Percentiles rank a stretch among this genome's conserved stretches.
Evolutionary conservation across 2,888 invertebrate genomes (phyloP).

Genomic region (Caenorhabditis macrosperma): DNA sequence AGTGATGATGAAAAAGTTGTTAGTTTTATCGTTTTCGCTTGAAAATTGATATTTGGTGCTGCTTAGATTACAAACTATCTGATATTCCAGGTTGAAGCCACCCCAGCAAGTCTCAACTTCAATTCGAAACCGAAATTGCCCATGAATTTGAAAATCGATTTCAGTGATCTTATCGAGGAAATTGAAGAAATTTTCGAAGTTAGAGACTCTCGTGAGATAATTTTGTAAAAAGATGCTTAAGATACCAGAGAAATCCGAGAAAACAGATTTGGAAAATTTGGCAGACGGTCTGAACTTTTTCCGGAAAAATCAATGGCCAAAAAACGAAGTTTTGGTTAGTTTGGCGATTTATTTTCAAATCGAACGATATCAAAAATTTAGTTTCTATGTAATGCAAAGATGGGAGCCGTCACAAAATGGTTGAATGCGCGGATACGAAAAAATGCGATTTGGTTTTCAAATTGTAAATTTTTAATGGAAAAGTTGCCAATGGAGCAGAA

Average conservation of each 20-base stretch:
- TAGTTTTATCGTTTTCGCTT: neutral
- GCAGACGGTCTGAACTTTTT: conserved; percentile 12
- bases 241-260: neutral
- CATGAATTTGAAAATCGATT: conserved; percentile 24
- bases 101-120: neutral
- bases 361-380: neutral
- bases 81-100: neutral
- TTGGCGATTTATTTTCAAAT: neutral
- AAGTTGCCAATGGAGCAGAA: conserved; percentile 23
- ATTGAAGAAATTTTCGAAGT: conserved; percentile 29
- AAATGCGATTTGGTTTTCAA: conserved; percentile 27
- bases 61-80: no score
- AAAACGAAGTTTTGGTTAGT: neutral
- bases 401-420: conserved; percentile 10
- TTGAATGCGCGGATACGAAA: conserved; percentile 23
- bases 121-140: neutral
- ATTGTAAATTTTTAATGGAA: conserved; percentile 32
- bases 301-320: neutral
- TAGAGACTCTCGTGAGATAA: neutral
- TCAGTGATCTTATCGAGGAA: conserved; percentile 9
- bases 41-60: no score
- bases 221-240: conserved; percentile 3
- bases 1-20: neutral
- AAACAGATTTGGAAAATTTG: conserved; percentile 26
- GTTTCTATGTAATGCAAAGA: conserved; percentile 14